Base-by-base conservation (phyloP, 1,140 invertebrate genomes). In the Drosophila trapezifrons region DNA sequence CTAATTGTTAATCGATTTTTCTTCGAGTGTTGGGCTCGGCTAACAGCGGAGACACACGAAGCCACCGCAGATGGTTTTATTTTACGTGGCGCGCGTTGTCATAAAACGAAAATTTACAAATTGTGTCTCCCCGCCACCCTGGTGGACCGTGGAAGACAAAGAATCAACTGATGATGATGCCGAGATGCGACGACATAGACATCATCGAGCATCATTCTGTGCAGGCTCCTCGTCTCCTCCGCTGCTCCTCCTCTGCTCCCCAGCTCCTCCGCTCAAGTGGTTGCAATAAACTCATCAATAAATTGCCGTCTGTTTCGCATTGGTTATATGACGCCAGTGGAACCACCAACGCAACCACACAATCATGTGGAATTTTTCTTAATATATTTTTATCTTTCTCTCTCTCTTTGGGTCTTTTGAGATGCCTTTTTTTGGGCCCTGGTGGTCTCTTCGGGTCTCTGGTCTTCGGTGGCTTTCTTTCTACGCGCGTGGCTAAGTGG, bases 281-380 rank as follows among this genome's bases (percentile, higher is more conserved):
- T 89, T 91, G 85, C 90, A 91, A 91, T 91, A 91, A 91, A 91
- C 86, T 91, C 90, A 89, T 91, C 90, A 91, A 91, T 91, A 91
- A 91, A 91, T 91, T 91, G 90, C 90, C 78, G 75, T 87, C 79
- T 81, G 70, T 79, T 70, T 80, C 71, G 70, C 80, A 79, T 55
- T 62, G 80, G 40, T 58, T 69, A 70, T 75, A 46, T 80, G 78
- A 80, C 64, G 58, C 63, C 75, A 60, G 54, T 47, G 46, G 57
- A 72, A 49, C 67, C 69, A 72, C 69, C 66, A 72, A 72, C 69
- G 75, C 65, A 76, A 69, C 64, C 52, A 56, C 73, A 76, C 70
- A 64, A 29, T 60, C 65, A 69, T 71, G 18, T 71, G 49, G 47
- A 56, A 55, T 69, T 71, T 55, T 71, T 56, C 51, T 56, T 29